Base-by-base conservation (phyloP, 2,888 invertebrate genomes). In the Hirtodrosophila alboralis region DNA sequence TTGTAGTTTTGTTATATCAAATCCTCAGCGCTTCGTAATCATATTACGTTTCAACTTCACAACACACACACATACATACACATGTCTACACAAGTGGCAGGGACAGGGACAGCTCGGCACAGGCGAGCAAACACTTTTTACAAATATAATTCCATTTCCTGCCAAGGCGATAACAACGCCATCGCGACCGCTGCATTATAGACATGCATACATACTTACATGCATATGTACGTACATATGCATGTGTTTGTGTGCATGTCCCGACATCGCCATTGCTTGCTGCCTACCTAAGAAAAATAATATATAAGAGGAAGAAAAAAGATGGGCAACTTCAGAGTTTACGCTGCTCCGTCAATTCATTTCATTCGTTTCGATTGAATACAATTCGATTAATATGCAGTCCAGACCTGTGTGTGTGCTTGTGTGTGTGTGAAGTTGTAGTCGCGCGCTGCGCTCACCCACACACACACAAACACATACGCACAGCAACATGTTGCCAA, bases 61-160 rank as follows among this genome's bases (percentile, higher is more conserved):
- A 38, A 43, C 27, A 57, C 27, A 51, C 36, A 53, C 9, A 31
- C 23, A 38, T 2, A 31, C 23, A 34, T 30, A 56, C 6, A 45
- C n/a, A n/a, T n/a, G n/a, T n/a, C n/a, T n/a, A n/a, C n/a, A n/a
- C n/a, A n/a, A n/a, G n/a, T n/a, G n/a, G n/a, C 18, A 18, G 18
- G 18, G 18, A 4, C 18, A 18, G 18, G 18, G 18, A 5, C 18
- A 18, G n/a, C 4, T 1, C 18, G n/a, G n/a, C n/a, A n/a, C n/a
- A n/a, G n/a, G n/a, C n/a, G n/a, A n/a, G 18, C 84, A 64, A 72
- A 60, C 78, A 77, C 78, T 84, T 84, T 87, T 80, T 78, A 83
- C 79, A 69, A 83, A 79, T 84, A 84, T 81, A 87, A 87, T 86
- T 86, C 75, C 88, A 87, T 88, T 87, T 87, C 87, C 87, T 87